These are phyloP conservation scores for Macrobrachium rosenbergii DNA, from an alignment of 1,140 invertebrate species.

Conservation along the genomic window DNA sequence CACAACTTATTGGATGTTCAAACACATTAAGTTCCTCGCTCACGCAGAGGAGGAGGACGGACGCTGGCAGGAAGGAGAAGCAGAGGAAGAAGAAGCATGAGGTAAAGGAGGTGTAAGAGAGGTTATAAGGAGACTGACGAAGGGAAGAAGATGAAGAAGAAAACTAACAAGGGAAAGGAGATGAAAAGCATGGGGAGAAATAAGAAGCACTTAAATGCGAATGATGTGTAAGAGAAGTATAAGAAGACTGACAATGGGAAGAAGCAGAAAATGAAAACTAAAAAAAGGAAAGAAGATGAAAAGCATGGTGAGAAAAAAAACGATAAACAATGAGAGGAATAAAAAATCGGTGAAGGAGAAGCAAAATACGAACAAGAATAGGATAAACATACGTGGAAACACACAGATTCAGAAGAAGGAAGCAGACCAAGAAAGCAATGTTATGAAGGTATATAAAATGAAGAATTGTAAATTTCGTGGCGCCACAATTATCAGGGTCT, in stretches of 20 bases:
- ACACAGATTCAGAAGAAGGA: no score
- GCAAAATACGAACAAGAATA: conserved; percentile 3
- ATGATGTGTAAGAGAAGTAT: neutral
- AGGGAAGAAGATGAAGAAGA: neutral
- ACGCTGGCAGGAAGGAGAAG: neutral
- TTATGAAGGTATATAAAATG: neutral
- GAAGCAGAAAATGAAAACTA: neutral
- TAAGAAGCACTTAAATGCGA: neutral
- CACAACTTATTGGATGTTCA: conserved; percentile 25
- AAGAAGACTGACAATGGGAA: neutral
- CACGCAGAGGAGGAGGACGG: conserved; percentile 2
- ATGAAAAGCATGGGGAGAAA: neutral
- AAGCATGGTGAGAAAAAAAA: neutral
- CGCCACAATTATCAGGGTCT: neutral
- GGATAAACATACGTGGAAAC: neutral
- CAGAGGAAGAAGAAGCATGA: neutral
- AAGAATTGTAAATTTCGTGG: neutral
- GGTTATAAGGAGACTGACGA: neutral
- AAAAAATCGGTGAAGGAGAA: neutral
- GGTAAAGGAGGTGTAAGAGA: neutral
- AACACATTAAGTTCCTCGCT: conserved; percentile 20
- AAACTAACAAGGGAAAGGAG: neutral
- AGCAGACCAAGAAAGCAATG: neutral
- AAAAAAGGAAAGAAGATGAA: neutral
- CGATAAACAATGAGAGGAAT: no score